Conservation (phyloP, 1,140 invertebrate genomes). For the Anadara kagoshimensis region DNA sequence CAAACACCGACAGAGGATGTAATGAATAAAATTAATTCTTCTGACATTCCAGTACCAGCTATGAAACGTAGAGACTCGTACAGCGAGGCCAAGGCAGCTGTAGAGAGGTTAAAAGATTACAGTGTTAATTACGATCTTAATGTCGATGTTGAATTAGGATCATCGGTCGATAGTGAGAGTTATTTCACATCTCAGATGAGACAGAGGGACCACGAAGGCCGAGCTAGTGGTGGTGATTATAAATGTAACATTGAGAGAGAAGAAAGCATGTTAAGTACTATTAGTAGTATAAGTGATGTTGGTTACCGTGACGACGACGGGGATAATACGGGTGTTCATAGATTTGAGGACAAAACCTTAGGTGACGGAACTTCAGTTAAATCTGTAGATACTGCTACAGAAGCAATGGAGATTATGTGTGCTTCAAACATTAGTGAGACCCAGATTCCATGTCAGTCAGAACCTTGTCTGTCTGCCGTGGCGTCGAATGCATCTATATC, state of each 20-base stretch:
- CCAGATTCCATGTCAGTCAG: slow-evolving; percentile 37
- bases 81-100: slow-evolving; percentile 55
- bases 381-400: slow-evolving; percentile 54
- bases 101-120: slow-evolving; percentile 61
- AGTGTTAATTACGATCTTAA: slow-evolving; percentile 54
- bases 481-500: background rate
- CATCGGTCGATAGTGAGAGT: slow-evolving; percentile 66
- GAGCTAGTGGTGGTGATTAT: slow-evolving; percentile 21
- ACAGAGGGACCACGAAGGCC: slow-evolving; percentile 28
- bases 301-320: slow-evolving; percentile 38
- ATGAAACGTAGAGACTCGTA: slow-evolving; percentile 27
- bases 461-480: slow-evolving; percentile 27
- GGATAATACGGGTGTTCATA: background rate
- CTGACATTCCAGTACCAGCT: too few relatives aligned
- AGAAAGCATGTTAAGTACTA: slow-evolving; percentile 52
- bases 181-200: slow-evolving; percentile 35
- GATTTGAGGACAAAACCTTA: slow-evolving; percentile 32
- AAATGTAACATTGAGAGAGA: slow-evolving; percentile 29
- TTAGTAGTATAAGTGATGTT: slow-evolving; percentile 63
- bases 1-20: slow-evolving; percentile 56
- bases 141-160: slow-evolving; percentile 62
- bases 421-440: slow-evolving; percentile 38
- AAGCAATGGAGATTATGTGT: slow-evolving; percentile 49
- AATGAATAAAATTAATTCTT: slow-evolving; percentile 3
- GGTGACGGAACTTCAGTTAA: slow-evolving; percentile 28